Evolutionary conservation across 2,113 vertebrate species (phyloP), one percentile per base, ranked within the genome.

Genomic region (Octodon degus): DNA sequence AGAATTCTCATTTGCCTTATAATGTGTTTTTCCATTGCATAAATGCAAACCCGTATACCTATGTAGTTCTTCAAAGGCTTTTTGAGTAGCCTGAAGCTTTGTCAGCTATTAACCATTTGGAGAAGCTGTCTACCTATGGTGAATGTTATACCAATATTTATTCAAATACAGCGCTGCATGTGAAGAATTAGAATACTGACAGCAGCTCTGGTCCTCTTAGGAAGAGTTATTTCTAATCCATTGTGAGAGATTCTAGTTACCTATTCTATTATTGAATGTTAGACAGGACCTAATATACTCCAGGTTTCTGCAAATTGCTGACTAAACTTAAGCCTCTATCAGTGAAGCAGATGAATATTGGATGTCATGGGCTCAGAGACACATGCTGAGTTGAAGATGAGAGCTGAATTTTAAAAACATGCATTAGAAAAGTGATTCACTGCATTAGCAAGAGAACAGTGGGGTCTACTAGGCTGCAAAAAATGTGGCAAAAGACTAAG

Each of bases 231-330:
- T 74, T 76, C 83, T 87, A 94, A 87, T 76, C 68, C 65, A 86
- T 50, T 76, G 47, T 37, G 50, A 83, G 40, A 77, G 27, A 30
- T 86, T 86, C 12, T 72, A 67, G 19, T 43, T 74, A 43, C 82
- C 43, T 12, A 50, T 22, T 32, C 58, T 82, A 76, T 67, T 68
- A 91, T 0, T 76, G 82, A 81, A 60, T 68, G 86, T 87, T 68
- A 83, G 76, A 60, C 25, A 86, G 83, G 80, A 65, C n/a, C n/a
- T 94, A 92, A 84, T 70, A 92, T 11, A 89, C 72, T 89, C 62
- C n/a, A 55, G 55, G 30, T 40, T 85, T 53, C 74, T 81, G 34
- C 13, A 80, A 85, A 58, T 2, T 50, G 55, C 55, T 94, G 65
- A 85, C 4, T 55, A 94, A 89, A 85, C 43, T 24, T 70, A 80